Evolutionary conservation across 2,888 invertebrate species (phyloP).

Genomic region (Epistrophe grossulariae): DNA sequence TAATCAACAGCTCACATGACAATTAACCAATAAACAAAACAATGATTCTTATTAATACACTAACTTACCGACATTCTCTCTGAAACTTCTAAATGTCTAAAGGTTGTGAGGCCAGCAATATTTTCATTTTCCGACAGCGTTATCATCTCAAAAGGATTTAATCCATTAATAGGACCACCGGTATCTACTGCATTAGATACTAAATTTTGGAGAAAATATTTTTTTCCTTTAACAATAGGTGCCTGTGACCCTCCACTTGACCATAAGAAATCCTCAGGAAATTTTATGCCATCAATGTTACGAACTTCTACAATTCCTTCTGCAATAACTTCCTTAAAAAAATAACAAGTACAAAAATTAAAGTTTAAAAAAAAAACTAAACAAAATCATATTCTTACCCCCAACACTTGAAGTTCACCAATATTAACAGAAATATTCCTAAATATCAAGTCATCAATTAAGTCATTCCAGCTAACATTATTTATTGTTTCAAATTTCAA

Average conservation of each 20-base stretch:
- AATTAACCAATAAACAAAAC: neutral
- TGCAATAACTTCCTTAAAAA: conserved; percentile 83
- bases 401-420: conserved; percentile 83
- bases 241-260: conserved; percentile 79
- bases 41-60: neutral
- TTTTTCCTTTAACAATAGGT: conserved; percentile 83
- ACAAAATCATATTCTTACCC: conserved; percentile 83
- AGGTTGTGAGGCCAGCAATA: conserved; percentile 84
- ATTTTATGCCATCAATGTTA: conserved; percentile 83
- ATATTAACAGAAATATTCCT: conserved; percentile 83
- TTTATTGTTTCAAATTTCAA: conserved; percentile 83
- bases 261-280: conserved; percentile 85
- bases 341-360: too few species aligned
- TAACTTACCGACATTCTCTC: conserved; percentile 84
- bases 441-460: conserved; percentile 84
- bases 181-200: conserved; percentile 81
- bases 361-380: neutral
- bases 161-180: conserved; percentile 83
- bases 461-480: conserved; percentile 83
- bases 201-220: conserved; percentile 84
- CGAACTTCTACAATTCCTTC: conserved; percentile 80
- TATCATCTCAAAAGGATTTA: conserved; percentile 84
- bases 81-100: conserved; percentile 85
- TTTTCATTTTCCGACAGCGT: conserved; percentile 83
- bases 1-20: too few species aligned